Evolutionary conservation across 2,888 invertebrate species (phyloP).

Genomic region (Cephus sareptanus): DNA sequence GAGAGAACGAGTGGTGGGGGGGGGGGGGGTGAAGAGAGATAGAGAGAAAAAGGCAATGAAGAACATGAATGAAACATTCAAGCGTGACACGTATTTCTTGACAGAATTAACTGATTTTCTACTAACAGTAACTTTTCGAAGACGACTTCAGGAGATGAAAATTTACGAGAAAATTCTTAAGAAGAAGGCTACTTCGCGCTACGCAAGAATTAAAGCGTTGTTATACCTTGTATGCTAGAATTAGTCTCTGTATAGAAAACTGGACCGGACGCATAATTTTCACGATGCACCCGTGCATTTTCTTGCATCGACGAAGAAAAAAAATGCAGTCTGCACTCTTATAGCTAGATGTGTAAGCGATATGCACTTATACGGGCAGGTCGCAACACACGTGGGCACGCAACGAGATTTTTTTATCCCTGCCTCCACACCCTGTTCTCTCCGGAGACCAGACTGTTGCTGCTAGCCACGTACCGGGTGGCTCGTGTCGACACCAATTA

Average conservation of each 20-base stretch:
- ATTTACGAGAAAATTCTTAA: background rate
- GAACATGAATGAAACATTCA: background rate
- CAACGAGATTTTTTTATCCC: slow-evolving; percentile 22
- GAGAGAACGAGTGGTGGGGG: background rate
- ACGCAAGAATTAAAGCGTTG: background rate
- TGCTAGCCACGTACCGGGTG: slow-evolving; percentile 38
- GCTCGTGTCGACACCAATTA: slow-evolving; percentile 5
- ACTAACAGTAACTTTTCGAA: background rate
- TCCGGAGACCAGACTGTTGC: slow-evolving; percentile 24
- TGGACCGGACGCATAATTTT: slow-evolving; percentile 9
- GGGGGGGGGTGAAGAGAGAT: too few relatives aligned
- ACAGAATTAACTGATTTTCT: background rate
- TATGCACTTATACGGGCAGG: slow-evolving; percentile 46
- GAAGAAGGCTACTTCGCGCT: background rate
- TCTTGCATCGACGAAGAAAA: slow-evolving; percentile 1
- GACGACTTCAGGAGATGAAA: background rate
- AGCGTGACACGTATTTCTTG: background rate
- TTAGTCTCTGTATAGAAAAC: background rate
- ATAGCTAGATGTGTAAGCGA: slow-evolving; percentile 24
- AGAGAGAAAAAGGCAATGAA: background rate
- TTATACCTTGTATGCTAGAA: background rate
- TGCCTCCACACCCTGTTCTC: slow-evolving; percentile 28
- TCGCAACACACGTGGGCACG: slow-evolving; percentile 32
- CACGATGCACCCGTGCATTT: slow-evolving; percentile 7
- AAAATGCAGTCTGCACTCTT: slow-evolving; percentile 20